These are phyloP conservation scores for Montipora foliosa DNA, from an alignment of 64 coral and sea anemone genomes.

Conservation along the genomic window DNA sequence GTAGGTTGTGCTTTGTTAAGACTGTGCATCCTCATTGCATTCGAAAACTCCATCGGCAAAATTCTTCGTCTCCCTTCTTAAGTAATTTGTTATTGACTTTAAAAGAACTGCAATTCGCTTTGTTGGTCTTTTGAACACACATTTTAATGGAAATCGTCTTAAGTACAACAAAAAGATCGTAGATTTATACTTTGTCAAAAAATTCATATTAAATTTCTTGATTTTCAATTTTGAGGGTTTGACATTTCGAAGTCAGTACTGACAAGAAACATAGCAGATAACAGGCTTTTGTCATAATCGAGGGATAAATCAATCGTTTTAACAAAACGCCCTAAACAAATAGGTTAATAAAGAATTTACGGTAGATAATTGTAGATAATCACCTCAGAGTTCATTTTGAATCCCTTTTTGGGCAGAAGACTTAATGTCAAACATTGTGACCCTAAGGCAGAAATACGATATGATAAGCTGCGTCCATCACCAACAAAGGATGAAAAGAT, in stretches of 20 bases:
- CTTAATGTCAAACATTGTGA: neutral
- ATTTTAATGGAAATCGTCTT: too few species aligned
- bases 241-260: neutral
- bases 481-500: neutral
- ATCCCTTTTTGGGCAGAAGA: neutral
- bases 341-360: neutral
- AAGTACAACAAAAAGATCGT: too few species aligned
- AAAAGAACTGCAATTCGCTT: neutral
- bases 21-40: neutral
- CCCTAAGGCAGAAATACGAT: neutral
- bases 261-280: slow-evolving; percentile 1
- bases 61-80: too few species aligned
- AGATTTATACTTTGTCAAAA: too few species aligned
- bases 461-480: neutral
- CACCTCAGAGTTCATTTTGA: neutral
- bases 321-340: neutral
- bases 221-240: neutral
- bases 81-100: neutral
- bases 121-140: neutral
- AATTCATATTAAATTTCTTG: too few species aligned
- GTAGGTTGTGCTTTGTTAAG: too few species aligned
- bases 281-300: neutral
- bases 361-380: neutral
- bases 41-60: neutral
- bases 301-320: neutral